A percentile compares a stretch with the other conserved stretches of the same genome.
These are phyloP conservation scores for Temnothorax ravouxi DNA, from an alignment of 2,888 invertebrate species.

Conservation along the genomic window DNA sequence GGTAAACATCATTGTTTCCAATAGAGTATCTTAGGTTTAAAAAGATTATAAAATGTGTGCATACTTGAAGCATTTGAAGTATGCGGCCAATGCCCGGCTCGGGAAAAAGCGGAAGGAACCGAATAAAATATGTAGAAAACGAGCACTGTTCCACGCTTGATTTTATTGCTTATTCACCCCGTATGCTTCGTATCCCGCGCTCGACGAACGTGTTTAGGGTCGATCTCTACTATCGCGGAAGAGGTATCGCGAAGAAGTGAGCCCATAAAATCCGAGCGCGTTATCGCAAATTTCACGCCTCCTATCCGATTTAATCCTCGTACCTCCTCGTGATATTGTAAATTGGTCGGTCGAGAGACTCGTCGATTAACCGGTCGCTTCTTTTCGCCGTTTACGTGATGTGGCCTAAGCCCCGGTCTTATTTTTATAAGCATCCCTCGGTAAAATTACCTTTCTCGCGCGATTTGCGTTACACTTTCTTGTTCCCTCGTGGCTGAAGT, in stretches of 20 bases:
- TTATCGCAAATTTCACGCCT: slow-evolving; percentile 66
- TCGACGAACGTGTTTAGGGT: slow-evolving; percentile 60
- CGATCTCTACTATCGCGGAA: slow-evolving; percentile 51
- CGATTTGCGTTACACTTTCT: slow-evolving; percentile 10
- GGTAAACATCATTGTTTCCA: background rate
- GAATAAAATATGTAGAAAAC: slow-evolving; percentile 74
- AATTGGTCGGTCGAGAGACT: slow-evolving; percentile 28
- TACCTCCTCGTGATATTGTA: slow-evolving; percentile 26
- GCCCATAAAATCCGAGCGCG: slow-evolving; percentile 56
- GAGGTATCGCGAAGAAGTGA: slow-evolving; percentile 20
- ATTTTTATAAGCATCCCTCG: too few relatives aligned
- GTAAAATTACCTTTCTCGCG: background rate
- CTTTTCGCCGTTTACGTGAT: background rate
- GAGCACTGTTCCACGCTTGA: slow-evolving; percentile 68
- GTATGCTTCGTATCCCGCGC: slow-evolving; percentile 7
- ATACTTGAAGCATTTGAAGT: slow-evolving; percentile 56
- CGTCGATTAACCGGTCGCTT: slow-evolving; percentile 19
- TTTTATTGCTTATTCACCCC: slow-evolving; percentile 72
- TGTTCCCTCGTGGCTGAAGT: too few relatives aligned
- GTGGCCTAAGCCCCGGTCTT: background rate
- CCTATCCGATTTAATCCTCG: slow-evolving; percentile 62
- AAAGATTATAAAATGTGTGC: background rate
- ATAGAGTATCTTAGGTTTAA: background rate
- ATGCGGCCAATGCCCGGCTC: slow-evolving; percentile 56
- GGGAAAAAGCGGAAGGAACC: background rate